Evolutionary conservation across 1,140 invertebrate species (phyloP), one percentile per base, ranked within the genome.

Genomic region (Drosophila prosaltans): DNA sequence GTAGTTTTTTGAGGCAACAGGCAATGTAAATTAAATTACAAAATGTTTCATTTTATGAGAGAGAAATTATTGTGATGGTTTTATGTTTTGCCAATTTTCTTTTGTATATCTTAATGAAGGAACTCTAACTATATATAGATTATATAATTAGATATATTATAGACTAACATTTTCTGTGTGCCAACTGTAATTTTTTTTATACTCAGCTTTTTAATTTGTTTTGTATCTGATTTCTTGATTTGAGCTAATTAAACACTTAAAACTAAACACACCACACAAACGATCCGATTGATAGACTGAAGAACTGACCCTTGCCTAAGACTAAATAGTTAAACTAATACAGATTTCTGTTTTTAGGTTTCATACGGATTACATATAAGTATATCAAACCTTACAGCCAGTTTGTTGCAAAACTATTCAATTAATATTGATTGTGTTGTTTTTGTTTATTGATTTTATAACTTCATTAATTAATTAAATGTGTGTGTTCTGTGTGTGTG

Each of bases 311-410:
- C 65, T 69, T 70, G 68, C 78, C 74, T 88, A 69, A 62, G 41
- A 55, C 55, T 82, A 77, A 66, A 76, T 73, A 74, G 72, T 67
- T 80, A 82, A 86, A 74, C 79, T 86, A 82, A 79, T 77, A 85
- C 57, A 81, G 72, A 69, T 71, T 77, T 79, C 36, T 69, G 43
- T 78, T 60, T 68, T 45, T 61, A 51, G 45, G 36, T 71, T 65
- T 65, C 45, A 62, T 68, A 51, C 26, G 45, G 45, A 58, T 62
- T 78, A 74, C 63, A 66, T 70, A 62, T 69, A 58, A 73, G 59
- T 62, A 45, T 71, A 62, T 81, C 82, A 85, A 85, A 82, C 83
- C 79, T 86, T 80, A 86, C 82, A 86, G 82, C 82, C 83, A 86
- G 80, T 74, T 80, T 73, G 39, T 43, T 82, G 83, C 82, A 86